Evolutionary conservation across 92 coral and sea anemone genomes (phyloP).

Genomic region (Paragorgia papillata): DNA sequence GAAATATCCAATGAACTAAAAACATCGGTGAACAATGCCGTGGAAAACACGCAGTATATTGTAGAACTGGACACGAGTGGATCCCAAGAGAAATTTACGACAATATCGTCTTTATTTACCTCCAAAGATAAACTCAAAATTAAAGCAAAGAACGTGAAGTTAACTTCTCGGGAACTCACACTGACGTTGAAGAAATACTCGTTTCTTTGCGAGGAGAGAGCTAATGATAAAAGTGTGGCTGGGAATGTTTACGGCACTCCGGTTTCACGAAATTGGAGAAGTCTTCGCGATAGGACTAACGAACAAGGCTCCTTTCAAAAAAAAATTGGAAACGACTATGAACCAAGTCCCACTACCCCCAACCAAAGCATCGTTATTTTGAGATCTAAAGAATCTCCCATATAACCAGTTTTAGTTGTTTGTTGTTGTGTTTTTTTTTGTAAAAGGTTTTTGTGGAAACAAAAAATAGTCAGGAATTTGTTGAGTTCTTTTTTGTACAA

Average conservation of each 20-base stretch:
- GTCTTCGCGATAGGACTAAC: constrained; percentile 34
- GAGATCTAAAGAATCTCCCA: constrained; percentile 26
- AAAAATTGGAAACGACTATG: constrained; percentile 16
- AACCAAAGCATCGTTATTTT: constrained; percentile 3
- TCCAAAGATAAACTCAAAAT: constrained; percentile 37
- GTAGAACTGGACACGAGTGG: constrained; percentile 26
- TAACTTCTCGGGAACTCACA: constrained; percentile 38
- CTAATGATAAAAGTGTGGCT: constrained; percentile 3
- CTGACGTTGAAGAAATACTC: constrained; percentile 33
- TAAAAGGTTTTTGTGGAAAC: neutral
- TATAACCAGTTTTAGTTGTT: neutral
- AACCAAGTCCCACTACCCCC: constrained; percentile 14
- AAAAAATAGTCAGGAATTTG: too few relatives aligned
- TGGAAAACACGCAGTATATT: constrained; percentile 30
- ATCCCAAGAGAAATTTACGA: constrained; percentile 16
- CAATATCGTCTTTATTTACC: neutral
- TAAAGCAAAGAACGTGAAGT: constrained; percentile 35
- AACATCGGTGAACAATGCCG: constrained; percentile 5
- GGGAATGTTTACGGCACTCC: constrained; percentile 29
- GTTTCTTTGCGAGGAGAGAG: constrained; percentile 33
- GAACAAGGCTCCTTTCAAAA: constrained; percentile 28
- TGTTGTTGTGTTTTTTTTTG: neutral
- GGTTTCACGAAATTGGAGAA: constrained; percentile 5
- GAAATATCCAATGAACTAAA: constrained; percentile 28
- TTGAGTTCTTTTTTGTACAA: too few relatives aligned